Evolutionary conservation across 2,888 invertebrate species (phyloP), one percentile per base, ranked within the genome.

Genomic region (Muschampia plurimacula): DNA sequence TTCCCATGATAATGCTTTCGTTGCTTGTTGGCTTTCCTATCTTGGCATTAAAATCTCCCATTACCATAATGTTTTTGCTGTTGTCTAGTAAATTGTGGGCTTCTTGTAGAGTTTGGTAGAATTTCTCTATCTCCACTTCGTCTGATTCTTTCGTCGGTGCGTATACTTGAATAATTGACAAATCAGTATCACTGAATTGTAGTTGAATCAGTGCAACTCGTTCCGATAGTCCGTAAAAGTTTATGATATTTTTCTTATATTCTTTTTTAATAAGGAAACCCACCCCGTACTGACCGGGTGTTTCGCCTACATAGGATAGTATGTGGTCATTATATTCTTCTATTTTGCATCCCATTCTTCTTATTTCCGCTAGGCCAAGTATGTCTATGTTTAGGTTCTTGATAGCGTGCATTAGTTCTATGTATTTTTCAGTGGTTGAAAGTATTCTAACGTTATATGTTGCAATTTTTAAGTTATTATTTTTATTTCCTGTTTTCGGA

Each of bases 41-140:
- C 73, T 74, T 74, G 2, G 74, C 69, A 46, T 76, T 76, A 46
- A 71, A 74, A 28, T 74, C 64, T 28, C 67, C 67, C 57, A 72
- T 70, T 3, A 66, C 32, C 22, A 69, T 22, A 44, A 73, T 8
- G 0, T 73, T 66, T n/a, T 74, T 13, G 0, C 57, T 72, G 12
- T 13, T 12, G 10, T 72, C 28, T 64, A 74, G 2, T 69, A 57
- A 22, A 22, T 22, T 46, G 68, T 75, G 12, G 67, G 74, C 67
- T 74, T 69, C 32, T 12, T 55, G 9, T 22, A 55, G 4, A 10
- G 55, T 55, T 7, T 7, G 22, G 6, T 55, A 55, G 22, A 55
- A 55, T 8, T 22, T 7, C 8, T 55, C 55, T 22, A 9, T 22
- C 9, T 6, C 3, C 5, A 22, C 7, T 6, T 55, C 55, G 7